Base-by-base conservation (phyloP, 1,140 invertebrate species). In the Mactra quadrangularis region DNA sequence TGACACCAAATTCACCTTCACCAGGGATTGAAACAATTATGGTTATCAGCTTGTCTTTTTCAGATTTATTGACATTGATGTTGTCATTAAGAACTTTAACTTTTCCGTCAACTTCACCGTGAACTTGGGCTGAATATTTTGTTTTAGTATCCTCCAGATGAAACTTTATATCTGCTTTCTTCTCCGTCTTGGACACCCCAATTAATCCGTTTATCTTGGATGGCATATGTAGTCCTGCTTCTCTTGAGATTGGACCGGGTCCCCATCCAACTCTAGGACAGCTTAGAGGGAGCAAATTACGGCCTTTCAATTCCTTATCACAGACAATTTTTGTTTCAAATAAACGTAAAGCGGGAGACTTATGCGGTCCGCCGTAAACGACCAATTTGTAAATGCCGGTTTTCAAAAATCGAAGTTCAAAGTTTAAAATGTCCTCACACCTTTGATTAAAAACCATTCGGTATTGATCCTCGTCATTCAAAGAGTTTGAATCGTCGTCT, bases 371-470 rank as follows among this genome's bases (percentile, higher is more conserved):
- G 19, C 82, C 85, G 33, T 72, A 86, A 19, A 83, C 55, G 7
- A 52, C 71, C 22, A 86, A 22, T 55, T 84, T 84, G 45, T 79
- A 86, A 22, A 50, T 82, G 19, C 85, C 85, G 31, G 57, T 64
- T 22, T 66, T 52, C 0, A 82, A 82, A 57, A 84, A 79, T 29
- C 74, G 45, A 19, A 86, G 64, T 15, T 82, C 35, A 60, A 86
- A 84, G 13, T 27, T 60, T 52, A 78, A 84, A 1, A 59, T n/a
- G 22, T 83, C 77, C 3, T 41, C 72, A 62, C 53, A 57, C 52
- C 85, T 75, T 17, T 75, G 70, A 72, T 81, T 84, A 1, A 82
- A 64, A 4, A 86, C 85, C 22, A 86, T 59, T 50, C 82, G 41
- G 15, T 82, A 71, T 22, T 62, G 59, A 38, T 7, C 29, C 6